These are phyloP conservation scores for Clinocottus analis DNA, from an alignment of 2,113 vertebrate genomes.

Conservation along the genomic window DNA sequence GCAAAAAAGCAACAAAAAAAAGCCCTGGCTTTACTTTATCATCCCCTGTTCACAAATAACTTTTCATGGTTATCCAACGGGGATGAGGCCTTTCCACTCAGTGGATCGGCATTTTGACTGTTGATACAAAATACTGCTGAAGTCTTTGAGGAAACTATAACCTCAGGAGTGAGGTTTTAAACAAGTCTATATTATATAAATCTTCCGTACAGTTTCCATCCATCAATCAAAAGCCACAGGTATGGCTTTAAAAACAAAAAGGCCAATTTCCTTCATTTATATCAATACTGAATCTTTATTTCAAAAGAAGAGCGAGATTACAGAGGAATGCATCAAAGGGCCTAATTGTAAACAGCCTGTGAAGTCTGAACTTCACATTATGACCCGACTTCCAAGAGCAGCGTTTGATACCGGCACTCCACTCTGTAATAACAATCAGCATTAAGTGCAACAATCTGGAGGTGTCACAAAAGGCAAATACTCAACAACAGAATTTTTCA, in stretches of 20 bases:
- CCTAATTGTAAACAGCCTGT: conserved; percentile 68
- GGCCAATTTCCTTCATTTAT: conserved; percentile 51
- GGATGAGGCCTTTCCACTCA: conserved; percentile 36
- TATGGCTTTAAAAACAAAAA: conserved; percentile 72
- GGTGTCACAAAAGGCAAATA: conserved; percentile 66
- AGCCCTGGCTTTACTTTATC: conserved; percentile 49
- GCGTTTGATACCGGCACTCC: conserved; percentile 37
- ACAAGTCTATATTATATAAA: conserved; percentile 69
- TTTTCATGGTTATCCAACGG: conserved; percentile 52
- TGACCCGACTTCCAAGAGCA: conserved; percentile 52
- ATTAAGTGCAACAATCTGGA: conserved; percentile 66
- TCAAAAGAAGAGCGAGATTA: conserved; percentile 64
- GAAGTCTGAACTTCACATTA: conserved; percentile 62
- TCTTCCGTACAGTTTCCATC: conserved; percentile 61
- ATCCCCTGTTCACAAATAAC: conserved; percentile 57
- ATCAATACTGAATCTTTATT: conserved; percentile 63
- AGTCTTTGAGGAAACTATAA: conserved; percentile 44
- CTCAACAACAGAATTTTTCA: conserved; percentile 50
- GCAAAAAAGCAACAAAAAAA: neutral
- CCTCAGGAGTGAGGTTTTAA: conserved; percentile 72
- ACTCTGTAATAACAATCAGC: conserved; percentile 59
- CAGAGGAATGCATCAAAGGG: conserved; percentile 64
- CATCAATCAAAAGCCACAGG: conserved; percentile 70
- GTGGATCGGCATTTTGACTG: conserved; percentile 28
- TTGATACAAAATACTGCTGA: conserved; percentile 58